phyloP scores from a whole-genome alignment of 2,888 invertebrate species.

The Drosophila atripex region DNA sequence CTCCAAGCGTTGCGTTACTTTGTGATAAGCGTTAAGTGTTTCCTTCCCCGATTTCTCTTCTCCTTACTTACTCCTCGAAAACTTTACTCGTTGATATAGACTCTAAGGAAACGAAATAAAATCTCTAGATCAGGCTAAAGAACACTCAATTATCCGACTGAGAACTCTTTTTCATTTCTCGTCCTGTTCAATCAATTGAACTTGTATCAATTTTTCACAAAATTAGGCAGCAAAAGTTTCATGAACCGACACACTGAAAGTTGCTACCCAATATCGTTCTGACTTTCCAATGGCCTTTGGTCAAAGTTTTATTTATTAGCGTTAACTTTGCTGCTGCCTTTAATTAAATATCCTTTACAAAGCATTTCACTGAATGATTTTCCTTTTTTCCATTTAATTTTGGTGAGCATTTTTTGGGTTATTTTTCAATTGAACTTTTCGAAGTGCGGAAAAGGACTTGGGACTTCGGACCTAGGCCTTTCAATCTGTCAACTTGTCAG shows the following conservation, averaged over 20 bases:
- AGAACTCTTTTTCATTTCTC: constrained; percentile 3
- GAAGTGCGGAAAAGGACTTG: constrained; percentile 17
- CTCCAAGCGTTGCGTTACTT: constrained; percentile 72
- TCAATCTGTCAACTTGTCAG: constrained; percentile 63
- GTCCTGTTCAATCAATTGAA: constrained; percentile 50
- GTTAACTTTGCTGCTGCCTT: constrained; percentile 57
- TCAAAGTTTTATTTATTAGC: constrained; percentile 70
- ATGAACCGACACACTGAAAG: constrained; percentile 6
- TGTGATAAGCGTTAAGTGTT: constrained; percentile 76
- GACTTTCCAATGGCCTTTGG: constrained; percentile 21
- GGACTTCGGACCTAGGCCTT: constrained; percentile 11
- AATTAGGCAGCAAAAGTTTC: constrained; percentile 59
- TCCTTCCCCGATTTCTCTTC: constrained; percentile 29
- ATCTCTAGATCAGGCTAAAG: constrained; percentile 2
- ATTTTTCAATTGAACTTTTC: constrained; percentile 16
- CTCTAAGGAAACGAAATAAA: background rate
- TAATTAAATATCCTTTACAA: constrained; percentile 66
- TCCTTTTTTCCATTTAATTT: constrained; percentile 41
- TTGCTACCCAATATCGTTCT: constrained; percentile 10
- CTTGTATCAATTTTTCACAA: constrained; percentile 57
- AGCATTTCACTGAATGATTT: constrained; percentile 61
- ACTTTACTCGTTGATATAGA: constrained; percentile 31
- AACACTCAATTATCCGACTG: constrained; percentile 10
- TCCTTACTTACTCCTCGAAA: constrained; percentile 16
- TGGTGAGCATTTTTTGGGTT: constrained; percentile 35